A percentile compares a stretch with the other conserved stretches of the same genome.
phyloP scores from a whole-genome alignment of 1,140 invertebrate species.

The Lineus longissimus region DNA sequence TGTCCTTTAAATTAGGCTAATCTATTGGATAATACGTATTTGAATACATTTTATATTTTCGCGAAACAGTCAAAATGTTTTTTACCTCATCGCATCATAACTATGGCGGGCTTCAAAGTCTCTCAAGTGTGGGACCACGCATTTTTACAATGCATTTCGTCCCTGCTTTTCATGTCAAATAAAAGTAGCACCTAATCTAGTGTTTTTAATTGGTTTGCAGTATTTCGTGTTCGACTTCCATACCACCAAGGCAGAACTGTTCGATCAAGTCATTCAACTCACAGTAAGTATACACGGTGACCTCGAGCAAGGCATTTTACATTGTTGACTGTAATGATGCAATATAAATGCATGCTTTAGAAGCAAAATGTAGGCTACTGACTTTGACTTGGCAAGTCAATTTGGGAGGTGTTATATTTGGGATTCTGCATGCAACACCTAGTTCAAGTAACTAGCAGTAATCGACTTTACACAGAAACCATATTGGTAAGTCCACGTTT shows the following conservation, averaged over 20 bases:
- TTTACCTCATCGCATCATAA: not conserved
- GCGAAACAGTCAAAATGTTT: not conserved
- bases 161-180: not conserved
- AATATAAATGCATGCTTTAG: not conserved
- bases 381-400: not conserved
- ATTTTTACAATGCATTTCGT: too few species aligned
- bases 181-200: too few species aligned
- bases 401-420: not conserved
- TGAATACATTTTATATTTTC: not conserved
- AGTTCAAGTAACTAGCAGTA: not conserved
- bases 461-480: not conserved
- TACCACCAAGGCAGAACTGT: slow-evolving; percentile 79
- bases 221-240: slow-evolving; percentile 86
- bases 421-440: not conserved
- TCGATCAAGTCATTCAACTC: slow-evolving; percentile 80
- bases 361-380: not conserved
- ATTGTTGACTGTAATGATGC: not conserved
- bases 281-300: slow-evolving; percentile 65
- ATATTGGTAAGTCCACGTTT: too few species aligned
- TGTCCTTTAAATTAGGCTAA: too few species aligned
- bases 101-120: too few species aligned
- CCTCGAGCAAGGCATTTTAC: not conserved
- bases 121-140: too few species aligned
- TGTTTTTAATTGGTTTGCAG: slow-evolving; percentile 57
- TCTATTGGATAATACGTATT: too few species aligned